A percentile compares a stretch with the other conserved stretches of the same genome.
Conservation (phyloP, 2,888 invertebrate genomes). For the Cylloceria caligata region DNA sequence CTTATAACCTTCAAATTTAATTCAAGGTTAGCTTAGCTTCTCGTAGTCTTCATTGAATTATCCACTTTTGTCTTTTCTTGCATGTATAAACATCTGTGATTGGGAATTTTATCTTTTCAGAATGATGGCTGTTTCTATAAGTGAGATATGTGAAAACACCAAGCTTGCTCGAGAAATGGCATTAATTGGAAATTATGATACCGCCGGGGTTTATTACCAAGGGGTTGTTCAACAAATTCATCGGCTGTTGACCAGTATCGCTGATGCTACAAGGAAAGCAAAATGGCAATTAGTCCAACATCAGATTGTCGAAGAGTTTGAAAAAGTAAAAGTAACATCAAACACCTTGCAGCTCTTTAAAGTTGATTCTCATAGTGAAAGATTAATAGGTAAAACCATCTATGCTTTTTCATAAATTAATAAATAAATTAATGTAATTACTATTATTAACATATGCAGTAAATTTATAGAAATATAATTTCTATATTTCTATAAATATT, state of each 20-base stretch:
- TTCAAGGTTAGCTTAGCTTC: neutral
- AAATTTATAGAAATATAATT: too few species aligned
- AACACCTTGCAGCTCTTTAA: conserved; percentile 92
- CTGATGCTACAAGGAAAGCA: conserved; percentile 92
- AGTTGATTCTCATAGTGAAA: conserved; percentile 88
- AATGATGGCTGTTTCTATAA: conserved; percentile 93
- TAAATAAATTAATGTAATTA: neutral
- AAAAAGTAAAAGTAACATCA: conserved; percentile 94
- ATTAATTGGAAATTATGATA: conserved; percentile 97
- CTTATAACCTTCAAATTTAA: neutral
- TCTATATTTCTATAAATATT: too few species aligned
- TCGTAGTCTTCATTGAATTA: neutral
- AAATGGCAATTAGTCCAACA: conserved; percentile 97
- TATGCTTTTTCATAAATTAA: neutral
- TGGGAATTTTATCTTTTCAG: neutral
- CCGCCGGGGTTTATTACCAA: conserved; percentile 96
- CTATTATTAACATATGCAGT: too few species aligned
- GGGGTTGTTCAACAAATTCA: conserved; percentile 96
- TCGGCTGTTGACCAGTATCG: conserved; percentile 91
- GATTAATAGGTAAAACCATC: conserved; percentile 82
- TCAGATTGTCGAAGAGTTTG: conserved; percentile 95
- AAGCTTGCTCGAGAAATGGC: conserved; percentile 98
- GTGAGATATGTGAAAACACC: conserved; percentile 97
- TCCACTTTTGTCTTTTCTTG: too few species aligned
- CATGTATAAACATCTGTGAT: neutral